Conservation (phyloP, 2,113 vertebrate genomes). For the Pelobates fuscus region DNA sequence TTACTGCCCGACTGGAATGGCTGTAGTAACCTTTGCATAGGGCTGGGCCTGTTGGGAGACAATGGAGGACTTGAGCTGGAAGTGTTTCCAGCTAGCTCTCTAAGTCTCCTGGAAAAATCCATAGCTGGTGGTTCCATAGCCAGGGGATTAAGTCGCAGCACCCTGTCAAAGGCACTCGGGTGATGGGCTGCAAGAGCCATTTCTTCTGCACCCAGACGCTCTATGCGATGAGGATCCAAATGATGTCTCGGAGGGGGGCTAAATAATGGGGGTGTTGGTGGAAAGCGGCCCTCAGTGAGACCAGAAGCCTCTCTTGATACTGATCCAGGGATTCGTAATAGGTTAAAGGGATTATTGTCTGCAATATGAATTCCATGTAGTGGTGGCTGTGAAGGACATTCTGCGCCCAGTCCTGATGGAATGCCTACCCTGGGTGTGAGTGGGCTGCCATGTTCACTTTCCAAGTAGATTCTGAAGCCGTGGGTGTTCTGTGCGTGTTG, state of each 20-base stretch:
- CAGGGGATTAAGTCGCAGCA: constrained; percentile 98
- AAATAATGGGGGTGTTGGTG: constrained; percentile 96
- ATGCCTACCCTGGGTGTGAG: constrained; percentile 96
- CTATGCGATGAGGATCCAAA: constrained; percentile 94
- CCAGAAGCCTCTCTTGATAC: constrained; percentile 90
- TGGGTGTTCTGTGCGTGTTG: constrained; percentile 99
- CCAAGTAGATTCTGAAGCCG: constrained; percentile 98
- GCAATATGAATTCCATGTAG: constrained; percentile 98
- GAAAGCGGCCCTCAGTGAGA: constrained; percentile 89
- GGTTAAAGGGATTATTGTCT: constrained; percentile 98
- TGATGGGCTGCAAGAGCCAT: constrained; percentile 98
- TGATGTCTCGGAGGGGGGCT: constrained; percentile 97
- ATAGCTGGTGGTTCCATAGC: constrained; percentile 97
- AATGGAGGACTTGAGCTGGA: constrained; percentile 94
- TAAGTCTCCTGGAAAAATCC: constrained; percentile 98
- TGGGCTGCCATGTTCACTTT: constrained; percentile 97
- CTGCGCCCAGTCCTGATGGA: constrained; percentile 91
- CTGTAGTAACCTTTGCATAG: constrained; percentile 99
- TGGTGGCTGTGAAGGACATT: constrained; percentile 94
- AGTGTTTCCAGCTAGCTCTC: constrained; percentile 98
- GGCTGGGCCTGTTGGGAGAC: constrained; percentile 94
- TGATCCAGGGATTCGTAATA: constrained; percentile 95
- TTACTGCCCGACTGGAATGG: constrained; percentile 96
- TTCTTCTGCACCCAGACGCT: constrained; percentile 97
- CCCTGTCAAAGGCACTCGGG: constrained; percentile 99